Conservation (phyloP, 2,888 invertebrate species). For the Sylvicola fuscatus region DNA sequence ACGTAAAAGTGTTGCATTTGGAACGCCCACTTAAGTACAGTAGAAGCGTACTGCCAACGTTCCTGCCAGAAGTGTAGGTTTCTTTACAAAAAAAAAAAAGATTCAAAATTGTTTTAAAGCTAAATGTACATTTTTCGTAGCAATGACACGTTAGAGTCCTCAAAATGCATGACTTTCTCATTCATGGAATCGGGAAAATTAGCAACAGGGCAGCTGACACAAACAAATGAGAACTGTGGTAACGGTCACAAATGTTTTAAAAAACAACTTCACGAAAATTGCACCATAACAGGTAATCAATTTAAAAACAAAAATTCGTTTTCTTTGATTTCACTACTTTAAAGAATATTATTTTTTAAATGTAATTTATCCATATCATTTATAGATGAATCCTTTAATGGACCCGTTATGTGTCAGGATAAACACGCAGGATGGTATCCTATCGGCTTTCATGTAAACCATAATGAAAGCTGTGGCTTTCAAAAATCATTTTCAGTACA, state of each 20-base stretch:
- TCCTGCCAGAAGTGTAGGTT: slow-evolving; percentile 29
- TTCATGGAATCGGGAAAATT: slow-evolving; percentile 31
- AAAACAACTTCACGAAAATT: slow-evolving; percentile 14
- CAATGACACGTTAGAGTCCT: slow-evolving; percentile 16
- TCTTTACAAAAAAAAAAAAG: neutral
- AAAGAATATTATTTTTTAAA: too few species aligned
- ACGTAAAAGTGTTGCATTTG: slow-evolving; percentile 41
- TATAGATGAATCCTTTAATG: slow-evolving; percentile 13
- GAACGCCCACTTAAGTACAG: slow-evolving; percentile 34
- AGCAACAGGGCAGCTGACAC: slow-evolving; percentile 28
- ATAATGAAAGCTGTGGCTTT: slow-evolving; percentile 26
- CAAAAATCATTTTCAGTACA: slow-evolving; percentile 11
- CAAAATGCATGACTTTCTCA: slow-evolving; percentile 39
- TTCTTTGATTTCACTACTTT: too few species aligned
- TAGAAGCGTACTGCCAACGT: slow-evolving; percentile 43
- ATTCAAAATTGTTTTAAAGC: too few species aligned
- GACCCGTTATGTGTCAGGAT: slow-evolving; percentile 43
- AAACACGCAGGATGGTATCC: slow-evolving; percentile 45
- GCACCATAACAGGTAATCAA: too few species aligned
- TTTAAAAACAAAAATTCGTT: too few species aligned
- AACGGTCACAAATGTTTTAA: slow-evolving; percentile 33
- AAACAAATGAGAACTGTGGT: slow-evolving; percentile 30
- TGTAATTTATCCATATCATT: too few species aligned
- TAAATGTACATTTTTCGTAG: neutral
- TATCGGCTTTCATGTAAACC: slow-evolving; percentile 40